Conservation (phyloP, 2,113 vertebrate species). For the Etia nguti region DNA sequence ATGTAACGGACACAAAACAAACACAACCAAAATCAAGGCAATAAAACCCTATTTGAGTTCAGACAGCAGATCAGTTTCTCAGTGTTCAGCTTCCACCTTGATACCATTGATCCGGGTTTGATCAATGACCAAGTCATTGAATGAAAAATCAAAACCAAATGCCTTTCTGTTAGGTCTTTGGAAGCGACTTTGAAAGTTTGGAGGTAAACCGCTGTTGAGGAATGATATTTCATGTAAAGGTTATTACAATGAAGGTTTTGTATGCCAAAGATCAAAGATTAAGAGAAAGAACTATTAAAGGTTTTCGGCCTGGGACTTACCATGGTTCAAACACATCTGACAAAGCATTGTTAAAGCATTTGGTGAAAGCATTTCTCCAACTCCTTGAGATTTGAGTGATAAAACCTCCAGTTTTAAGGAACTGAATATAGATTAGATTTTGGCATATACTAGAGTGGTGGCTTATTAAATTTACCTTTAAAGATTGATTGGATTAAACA, state of each 20-base stretch:
- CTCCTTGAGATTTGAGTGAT: not conserved
- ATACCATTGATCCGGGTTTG: not conserved
- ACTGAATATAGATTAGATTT: not conserved
- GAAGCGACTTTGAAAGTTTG: not conserved
- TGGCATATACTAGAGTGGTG: not conserved
- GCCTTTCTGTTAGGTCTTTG: not conserved
- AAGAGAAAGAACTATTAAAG: not conserved
- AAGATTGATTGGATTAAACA: not conserved
- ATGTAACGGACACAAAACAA: not conserved
- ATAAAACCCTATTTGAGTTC: not conserved
- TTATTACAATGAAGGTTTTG: not conserved
- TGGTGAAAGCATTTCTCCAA: not conserved
- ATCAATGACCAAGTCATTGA: not conserved
- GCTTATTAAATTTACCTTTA: not conserved
- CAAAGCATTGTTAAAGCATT: not conserved
- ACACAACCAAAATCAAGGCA: not conserved
- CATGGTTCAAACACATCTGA: not conserved
- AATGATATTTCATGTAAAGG: not conserved
- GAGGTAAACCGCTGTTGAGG: not conserved
- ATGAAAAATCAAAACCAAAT: constrained; percentile 30
- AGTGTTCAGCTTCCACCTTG: not conserved
- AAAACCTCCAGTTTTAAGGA: not conserved
- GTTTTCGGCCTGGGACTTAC: not conserved
- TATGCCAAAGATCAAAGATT: not conserved
- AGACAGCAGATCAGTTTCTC: not conserved